phyloP scores from a whole-genome alignment of 2,797 vertebrate genomes.

The Pantherophis vulpinus region DNA sequence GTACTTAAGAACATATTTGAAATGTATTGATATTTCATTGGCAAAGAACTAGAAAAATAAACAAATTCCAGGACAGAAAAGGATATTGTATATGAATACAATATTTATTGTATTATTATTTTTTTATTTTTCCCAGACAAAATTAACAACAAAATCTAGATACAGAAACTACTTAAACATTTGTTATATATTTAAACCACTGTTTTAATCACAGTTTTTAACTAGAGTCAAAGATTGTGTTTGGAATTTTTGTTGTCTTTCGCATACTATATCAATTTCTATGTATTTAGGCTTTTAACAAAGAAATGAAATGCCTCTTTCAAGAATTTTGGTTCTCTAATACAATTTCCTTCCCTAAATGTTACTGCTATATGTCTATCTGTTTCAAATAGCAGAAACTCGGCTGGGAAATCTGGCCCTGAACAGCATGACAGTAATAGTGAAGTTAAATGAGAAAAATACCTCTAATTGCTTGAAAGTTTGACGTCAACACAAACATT shows the following conservation, averaged over 20 bases:
- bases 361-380: neutral
- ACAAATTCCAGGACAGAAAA: neutral
- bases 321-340: neutral
- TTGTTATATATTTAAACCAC: neutral
- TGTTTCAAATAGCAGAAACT: neutral
- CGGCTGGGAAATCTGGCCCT: neutral
- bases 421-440: neutral
- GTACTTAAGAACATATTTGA: neutral
- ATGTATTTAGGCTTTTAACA: neutral
- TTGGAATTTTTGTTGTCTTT: neutral
- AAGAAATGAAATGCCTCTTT: neutral
- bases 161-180: neutral
- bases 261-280: neutral
- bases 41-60: neutral
- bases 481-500: conserved; percentile 91
- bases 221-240: neutral
- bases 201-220: neutral
- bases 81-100: neutral
- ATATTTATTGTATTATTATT: too few relatives aligned
- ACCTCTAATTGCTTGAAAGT: conserved; percentile 92
- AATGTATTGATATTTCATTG: neutral
- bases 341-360: neutral
- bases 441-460: conserved; percentile 27
- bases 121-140: neutral
- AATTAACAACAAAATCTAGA: neutral